These are phyloP conservation scores for Tetragonula clypearis DNA, from an alignment of 1,140 invertebrate species.

Conservation along the genomic window DNA sequence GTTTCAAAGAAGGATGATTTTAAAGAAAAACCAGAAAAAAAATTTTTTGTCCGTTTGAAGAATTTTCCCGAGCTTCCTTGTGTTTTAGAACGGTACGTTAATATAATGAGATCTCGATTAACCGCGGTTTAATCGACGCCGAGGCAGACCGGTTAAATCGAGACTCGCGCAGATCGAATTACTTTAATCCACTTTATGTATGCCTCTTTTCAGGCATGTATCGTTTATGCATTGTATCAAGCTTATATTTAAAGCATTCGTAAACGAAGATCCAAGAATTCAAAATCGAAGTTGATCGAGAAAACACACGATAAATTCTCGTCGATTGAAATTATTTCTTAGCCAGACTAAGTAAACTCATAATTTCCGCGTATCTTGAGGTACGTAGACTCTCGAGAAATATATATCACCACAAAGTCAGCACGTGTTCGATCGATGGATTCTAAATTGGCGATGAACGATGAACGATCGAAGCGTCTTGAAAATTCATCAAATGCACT, in stretches of 20 bases:
- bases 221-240: not conserved
- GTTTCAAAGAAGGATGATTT: not conserved
- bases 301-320: not conserved
- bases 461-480: not conserved
- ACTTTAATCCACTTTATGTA: constrained; percentile 30
- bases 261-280: not conserved
- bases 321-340: too few species aligned
- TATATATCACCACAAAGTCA: constrained; percentile 20
- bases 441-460: not conserved
- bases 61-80: not conserved
- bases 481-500: constrained; percentile 13
- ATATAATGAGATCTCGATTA: constrained; percentile 25
- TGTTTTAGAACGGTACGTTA: not conserved
- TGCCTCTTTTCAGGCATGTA: not conserved
- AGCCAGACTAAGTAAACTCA: not conserved
- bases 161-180: constrained; percentile 12
- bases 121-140: constrained; percentile 21
- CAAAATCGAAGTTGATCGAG: not conserved
- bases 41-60: not conserved
- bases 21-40: too few species aligned
- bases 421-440: not conserved
- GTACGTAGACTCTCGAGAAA: not conserved
- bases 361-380: not conserved
- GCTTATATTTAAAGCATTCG: not conserved
- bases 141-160: constrained; percentile 41